A percentile compares a stretch with the other conserved stretches of the same genome.
These are phyloP conservation scores for Antitype chi DNA, from an alignment of 2,888 invertebrate genomes.

Conservation along the genomic window DNA sequence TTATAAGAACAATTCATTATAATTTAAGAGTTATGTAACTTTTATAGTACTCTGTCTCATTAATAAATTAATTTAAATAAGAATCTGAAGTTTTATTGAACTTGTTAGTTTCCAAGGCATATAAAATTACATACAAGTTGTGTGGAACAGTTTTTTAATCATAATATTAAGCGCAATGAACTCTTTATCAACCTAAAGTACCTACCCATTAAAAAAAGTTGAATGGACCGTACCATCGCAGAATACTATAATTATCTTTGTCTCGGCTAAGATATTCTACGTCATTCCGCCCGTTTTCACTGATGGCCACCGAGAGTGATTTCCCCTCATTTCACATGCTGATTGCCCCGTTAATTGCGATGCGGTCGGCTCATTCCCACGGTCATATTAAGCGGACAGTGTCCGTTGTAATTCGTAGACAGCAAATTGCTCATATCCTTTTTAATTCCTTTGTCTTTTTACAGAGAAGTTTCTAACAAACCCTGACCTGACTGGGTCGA, in stretches of 20 bases:
- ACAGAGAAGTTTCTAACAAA: neutral
- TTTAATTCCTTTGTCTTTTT: conserved; percentile 32
- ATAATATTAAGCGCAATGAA: conserved; percentile 16
- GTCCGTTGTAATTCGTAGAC: conserved; percentile 51
- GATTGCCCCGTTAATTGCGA: conserved; percentile 59
- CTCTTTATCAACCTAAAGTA: conserved; percentile 2
- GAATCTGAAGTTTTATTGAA: conserved; percentile 43
- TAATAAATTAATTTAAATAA: conserved; percentile 71
- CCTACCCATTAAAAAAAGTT: conserved; percentile 7
- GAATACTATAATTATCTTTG: conserved; percentile 21
- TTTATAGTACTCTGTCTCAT: conserved; percentile 69
- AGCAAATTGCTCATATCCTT: conserved; percentile 39
- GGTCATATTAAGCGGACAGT: conserved; percentile 41
- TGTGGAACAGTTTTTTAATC: neutral
- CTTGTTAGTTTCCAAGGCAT: neutral
- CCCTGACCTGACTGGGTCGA: conserved; percentile 3
- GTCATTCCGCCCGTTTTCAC: conserved; percentile 25
- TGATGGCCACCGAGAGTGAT: conserved; percentile 34
- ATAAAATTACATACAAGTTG: neutral
- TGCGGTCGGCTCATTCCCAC: conserved; percentile 60
- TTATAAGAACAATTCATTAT: conserved; percentile 71
- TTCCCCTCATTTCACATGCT: conserved; percentile 61
- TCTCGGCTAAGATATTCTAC: conserved; percentile 13
- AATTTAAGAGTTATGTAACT: conserved; percentile 68
- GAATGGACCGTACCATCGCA: neutral